phyloP scores from a whole-genome alignment of 2,888 invertebrate genomes.

The Leucozona laternaria region DNA sequence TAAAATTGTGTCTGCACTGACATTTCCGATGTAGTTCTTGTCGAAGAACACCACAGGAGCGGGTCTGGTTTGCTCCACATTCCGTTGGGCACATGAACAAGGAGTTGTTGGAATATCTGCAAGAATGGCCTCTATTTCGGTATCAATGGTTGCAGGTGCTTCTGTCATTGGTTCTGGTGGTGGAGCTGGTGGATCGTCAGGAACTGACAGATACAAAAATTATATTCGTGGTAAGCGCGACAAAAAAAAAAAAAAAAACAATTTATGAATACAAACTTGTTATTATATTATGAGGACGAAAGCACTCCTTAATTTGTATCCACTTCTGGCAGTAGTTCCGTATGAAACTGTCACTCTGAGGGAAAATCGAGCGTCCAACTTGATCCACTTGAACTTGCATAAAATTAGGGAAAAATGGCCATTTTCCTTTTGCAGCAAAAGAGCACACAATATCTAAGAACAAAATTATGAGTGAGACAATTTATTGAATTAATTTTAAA shows the following conservation, averaged over 20 bases:
- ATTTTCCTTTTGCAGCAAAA: conserved; percentile 83
- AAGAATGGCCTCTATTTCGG: conserved; percentile 78
- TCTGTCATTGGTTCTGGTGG: conserved; percentile 70
- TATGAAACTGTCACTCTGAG: conserved; percentile 81
- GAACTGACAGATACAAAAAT: not conserved
- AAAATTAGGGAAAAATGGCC: conserved; percentile 82
- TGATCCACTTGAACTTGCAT: conserved; percentile 81
- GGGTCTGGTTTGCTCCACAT: conserved; percentile 73
- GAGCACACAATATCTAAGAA: conserved; percentile 81
- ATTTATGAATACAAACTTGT: conserved; percentile 42
- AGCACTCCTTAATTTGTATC: conserved; percentile 82
- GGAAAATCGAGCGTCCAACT: conserved; percentile 80
- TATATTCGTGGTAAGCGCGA: too few species aligned
- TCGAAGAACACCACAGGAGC: conserved; percentile 81
- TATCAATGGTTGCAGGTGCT: conserved; percentile 71
- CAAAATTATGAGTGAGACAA: too few species aligned
- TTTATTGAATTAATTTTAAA: not conserved
- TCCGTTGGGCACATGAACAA: conserved; percentile 78
- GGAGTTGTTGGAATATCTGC: conserved; percentile 55
- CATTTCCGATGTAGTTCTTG: conserved; percentile 82
- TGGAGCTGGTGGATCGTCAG: not conserved
- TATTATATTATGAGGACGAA: conserved; percentile 78
- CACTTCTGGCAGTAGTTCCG: conserved; percentile 81
- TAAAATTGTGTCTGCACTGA: conserved; percentile 81
- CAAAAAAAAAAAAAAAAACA: too few species aligned